Evolutionary conservation across 2,888 invertebrate genomes (phyloP).

Genomic region (Alentia gelatinosa): DNA sequence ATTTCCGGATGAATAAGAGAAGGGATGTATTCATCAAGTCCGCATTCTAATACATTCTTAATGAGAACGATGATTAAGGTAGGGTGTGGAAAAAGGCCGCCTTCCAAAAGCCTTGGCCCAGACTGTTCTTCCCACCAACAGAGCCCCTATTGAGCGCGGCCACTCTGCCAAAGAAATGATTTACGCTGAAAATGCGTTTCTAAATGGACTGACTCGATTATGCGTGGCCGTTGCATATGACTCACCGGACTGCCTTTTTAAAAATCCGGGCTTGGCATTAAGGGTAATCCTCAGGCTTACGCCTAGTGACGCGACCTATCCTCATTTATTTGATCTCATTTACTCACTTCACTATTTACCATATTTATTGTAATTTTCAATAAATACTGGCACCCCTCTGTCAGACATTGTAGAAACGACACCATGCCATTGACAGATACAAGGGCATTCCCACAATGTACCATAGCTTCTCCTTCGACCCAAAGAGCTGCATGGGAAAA

Average conservation of each 20-base stretch:
- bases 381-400: too few relatives aligned
- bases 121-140: background rate
- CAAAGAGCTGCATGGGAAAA: too few relatives aligned
- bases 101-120: background rate
- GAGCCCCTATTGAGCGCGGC: background rate
- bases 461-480: too few relatives aligned
- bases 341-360: too few relatives aligned
- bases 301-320: background rate
- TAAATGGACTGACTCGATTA: slow-evolving; percentile 28
- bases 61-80: slow-evolving; percentile 18
- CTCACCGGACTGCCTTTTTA: background rate
- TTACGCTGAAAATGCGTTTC: slow-evolving; percentile 28
- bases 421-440: too few relatives aligned
- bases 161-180: background rate
- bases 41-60: slow-evolving; percentile 24
- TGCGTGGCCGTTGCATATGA: background rate
- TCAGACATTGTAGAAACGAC: too few relatives aligned
- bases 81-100: background rate
- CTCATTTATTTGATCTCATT: too few relatives aligned
- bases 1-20: background rate
- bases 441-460: too few relatives aligned
- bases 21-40: background rate
- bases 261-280: background rate
- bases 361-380: too few relatives aligned
- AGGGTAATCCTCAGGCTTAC: background rate